A percentile compares a stretch with the other conserved stretches of the same genome.
phyloP scores from a whole-genome alignment of 1,140 invertebrate genomes.

The Ylistrum balloti region DNA sequence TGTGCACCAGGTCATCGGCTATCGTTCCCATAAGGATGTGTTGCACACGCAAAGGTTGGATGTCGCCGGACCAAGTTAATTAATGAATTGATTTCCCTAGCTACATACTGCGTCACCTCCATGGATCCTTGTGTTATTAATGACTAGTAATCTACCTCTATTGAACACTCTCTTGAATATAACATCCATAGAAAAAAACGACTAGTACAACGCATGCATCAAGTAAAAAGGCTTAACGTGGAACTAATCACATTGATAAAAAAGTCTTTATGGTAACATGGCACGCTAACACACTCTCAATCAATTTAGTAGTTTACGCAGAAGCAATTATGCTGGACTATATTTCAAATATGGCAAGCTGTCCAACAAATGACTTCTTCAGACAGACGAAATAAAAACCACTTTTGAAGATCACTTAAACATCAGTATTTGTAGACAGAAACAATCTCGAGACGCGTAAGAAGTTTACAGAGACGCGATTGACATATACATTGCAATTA shows the following conservation, averaged over 20 bases:
- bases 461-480: neutral
- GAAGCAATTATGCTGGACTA: neutral
- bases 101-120: neutral
- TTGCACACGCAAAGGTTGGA: neutral
- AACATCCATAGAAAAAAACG: neutral
- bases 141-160: neutral
- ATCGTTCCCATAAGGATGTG: too few species aligned
- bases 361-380: neutral
- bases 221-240: neutral
- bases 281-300: neutral
- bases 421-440: neutral
- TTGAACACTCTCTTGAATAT: neutral
- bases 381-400: neutral
- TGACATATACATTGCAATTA: neutral
- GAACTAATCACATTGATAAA: neutral
- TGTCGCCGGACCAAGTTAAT: neutral
- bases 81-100: neutral
- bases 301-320: slow-evolving; percentile 8
- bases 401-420: neutral
- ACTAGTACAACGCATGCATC: neutral
- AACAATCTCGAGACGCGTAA: neutral
- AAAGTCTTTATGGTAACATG: neutral
- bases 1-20: too few species aligned
- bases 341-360: slow-evolving; percentile 9
- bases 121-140: neutral